phyloP scores from a whole-genome alignment of 2,113 vertebrate genomes.

The Butorides virescens region DNA sequence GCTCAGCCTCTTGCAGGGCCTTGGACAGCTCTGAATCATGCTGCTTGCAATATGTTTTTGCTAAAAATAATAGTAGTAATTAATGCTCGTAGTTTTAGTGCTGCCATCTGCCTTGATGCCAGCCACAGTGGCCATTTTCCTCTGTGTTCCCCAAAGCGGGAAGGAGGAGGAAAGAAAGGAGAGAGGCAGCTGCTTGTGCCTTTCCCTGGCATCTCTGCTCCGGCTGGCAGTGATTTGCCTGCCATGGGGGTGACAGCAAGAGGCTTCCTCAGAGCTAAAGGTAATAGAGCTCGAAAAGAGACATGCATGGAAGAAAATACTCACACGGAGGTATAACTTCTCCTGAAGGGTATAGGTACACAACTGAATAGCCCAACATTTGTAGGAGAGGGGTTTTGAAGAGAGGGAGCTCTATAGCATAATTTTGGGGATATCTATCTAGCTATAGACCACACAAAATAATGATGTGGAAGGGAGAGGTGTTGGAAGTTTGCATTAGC shows the following conservation, averaged over 20 bases:
- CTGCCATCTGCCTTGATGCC: constrained; percentile 4
- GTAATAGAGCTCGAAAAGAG: neutral
- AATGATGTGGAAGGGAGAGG: neutral
- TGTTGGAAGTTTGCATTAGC: neutral
- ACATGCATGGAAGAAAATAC: neutral
- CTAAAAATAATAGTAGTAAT: constrained; percentile 64
- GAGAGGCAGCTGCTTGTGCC: neutral
- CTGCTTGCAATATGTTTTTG: constrained; percentile 53
- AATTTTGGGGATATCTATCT: neutral
- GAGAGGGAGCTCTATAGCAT: neutral
- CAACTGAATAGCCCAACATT: neutral
- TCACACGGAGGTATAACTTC: fast-evolving
- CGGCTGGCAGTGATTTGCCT: neutral
- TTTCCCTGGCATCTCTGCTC: neutral
- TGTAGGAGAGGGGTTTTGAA: neutral
- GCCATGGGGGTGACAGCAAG: fast-evolving
- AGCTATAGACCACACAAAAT: neutral
- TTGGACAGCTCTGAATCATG: constrained; percentile 37
- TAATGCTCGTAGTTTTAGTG: constrained; percentile 38
- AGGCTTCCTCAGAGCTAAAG: neutral
- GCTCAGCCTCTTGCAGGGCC: constrained; percentile 22
- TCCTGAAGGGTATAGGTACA: neutral
- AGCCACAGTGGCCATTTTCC: neutral
- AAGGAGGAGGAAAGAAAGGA: neutral
- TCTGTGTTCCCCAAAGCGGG: neutral